phyloP scores from a whole-genome alignment of 2,888 invertebrate species.

The Zhengitettix transpicula region DNA sequence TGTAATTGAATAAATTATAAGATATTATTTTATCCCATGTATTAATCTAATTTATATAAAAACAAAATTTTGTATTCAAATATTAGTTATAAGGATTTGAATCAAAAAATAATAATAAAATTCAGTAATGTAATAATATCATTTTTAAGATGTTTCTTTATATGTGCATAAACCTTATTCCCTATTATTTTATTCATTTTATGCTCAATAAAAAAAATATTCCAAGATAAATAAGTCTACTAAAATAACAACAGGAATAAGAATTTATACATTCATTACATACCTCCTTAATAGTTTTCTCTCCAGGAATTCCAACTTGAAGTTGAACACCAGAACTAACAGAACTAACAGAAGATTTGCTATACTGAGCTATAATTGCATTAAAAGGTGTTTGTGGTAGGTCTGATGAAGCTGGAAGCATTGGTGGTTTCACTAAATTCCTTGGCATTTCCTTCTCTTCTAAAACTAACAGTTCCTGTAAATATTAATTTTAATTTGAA shows the following conservation, averaged over 20 bases:
- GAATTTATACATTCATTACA: background rate
- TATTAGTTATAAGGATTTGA: too few relatives aligned
- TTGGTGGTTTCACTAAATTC: conserved; percentile 15
- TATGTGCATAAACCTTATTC: too few relatives aligned
- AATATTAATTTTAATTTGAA: background rate
- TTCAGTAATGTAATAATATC: too few relatives aligned
- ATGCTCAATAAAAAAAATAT: background rate
- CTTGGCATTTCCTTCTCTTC: conserved; percentile 23
- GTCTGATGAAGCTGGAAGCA: conserved; percentile 21
- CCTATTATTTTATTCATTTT: too few relatives aligned
- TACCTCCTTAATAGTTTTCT: conserved; percentile 31
- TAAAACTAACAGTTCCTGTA: conserved; percentile 31
- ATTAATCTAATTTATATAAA: too few relatives aligned
- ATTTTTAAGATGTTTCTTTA: too few relatives aligned
- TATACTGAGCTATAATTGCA: conserved; percentile 26
- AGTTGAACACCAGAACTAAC: conserved; percentile 20
- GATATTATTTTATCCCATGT: too few relatives aligned
- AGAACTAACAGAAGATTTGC: conserved; percentile 18
- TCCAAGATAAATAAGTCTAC: background rate
- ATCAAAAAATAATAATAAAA: too few relatives aligned
- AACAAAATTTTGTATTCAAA: too few relatives aligned
- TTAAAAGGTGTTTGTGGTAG: conserved; percentile 30
- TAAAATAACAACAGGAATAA: too few relatives aligned
- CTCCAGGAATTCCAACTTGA: conserved; percentile 24
- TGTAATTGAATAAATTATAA: too few relatives aligned